phyloP scores from a whole-genome alignment of 1,140 invertebrate species.

The Tetramorium parvispinum region DNA sequence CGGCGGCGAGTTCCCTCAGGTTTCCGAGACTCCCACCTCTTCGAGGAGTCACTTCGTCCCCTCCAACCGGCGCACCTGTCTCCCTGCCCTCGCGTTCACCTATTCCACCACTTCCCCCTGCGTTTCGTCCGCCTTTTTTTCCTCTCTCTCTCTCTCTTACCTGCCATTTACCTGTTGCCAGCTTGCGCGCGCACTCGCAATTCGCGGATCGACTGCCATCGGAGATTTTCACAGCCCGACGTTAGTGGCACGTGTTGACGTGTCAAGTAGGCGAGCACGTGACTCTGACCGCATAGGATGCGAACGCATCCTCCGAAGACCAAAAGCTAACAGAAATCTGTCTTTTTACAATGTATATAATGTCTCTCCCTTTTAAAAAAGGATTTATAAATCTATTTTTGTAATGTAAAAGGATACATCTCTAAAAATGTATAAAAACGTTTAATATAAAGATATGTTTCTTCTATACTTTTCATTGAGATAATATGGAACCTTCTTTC shows the following conservation, averaged over 20 bases:
- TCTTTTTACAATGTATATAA: not conserved
- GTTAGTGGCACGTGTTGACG: conserved; percentile 33
- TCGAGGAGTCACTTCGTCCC: conserved; percentile 38
- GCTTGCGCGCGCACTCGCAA: conserved; percentile 66
- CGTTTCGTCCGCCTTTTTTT: not conserved
- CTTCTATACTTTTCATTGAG: not conserved
- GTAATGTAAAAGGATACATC: not conserved
- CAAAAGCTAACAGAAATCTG: not conserved
- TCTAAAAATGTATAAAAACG: too few relatives aligned
- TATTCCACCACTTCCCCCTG: conserved; percentile 7
- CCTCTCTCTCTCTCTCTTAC: conserved; percentile 34
- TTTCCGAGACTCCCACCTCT: conserved; percentile 79
- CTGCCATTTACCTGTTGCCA: conserved; percentile 80
- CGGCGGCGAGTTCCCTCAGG: conserved; percentile 74
- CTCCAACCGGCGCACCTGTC: conserved; percentile 43
- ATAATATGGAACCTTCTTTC: not conserved
- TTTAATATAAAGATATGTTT: not conserved
- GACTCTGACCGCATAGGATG: not conserved
- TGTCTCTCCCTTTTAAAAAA: not conserved
- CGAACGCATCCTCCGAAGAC: not conserved
- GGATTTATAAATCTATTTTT: not conserved
- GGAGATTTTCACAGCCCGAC: not conserved
- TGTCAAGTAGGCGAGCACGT: conserved; percentile 25
- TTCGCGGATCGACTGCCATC: not conserved
- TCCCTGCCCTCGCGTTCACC: conserved; percentile 23